phyloP scores from a whole-genome alignment of 2,113 vertebrate genomes.

The Clarias gariepinus region DNA sequence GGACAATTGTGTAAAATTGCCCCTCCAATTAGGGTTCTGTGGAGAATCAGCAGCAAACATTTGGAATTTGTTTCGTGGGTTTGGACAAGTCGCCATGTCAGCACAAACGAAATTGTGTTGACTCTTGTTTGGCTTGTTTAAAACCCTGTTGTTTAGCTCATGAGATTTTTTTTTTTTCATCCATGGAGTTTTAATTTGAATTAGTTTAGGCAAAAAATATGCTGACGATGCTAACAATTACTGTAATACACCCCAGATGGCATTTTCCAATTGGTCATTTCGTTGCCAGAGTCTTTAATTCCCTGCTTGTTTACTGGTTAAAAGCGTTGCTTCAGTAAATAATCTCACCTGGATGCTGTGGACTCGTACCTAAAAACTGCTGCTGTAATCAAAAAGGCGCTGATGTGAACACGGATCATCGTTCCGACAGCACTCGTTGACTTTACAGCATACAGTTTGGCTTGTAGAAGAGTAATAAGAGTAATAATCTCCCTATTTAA shows the following conservation, averaged over 20 bases:
- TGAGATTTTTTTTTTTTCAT: slow-evolving; percentile 1
- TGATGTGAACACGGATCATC: neutral
- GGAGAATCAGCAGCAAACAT: slow-evolving; percentile 23
- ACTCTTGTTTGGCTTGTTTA: neutral
- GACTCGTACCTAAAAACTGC: neutral
- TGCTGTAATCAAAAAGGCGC: neutral
- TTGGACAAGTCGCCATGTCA: neutral
- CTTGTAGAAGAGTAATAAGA: neutral
- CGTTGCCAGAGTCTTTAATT: slow-evolving; percentile 5
- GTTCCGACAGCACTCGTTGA: neutral
- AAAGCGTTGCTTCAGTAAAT: neutral
- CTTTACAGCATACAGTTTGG: neutral
- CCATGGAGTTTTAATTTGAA: slow-evolving; percentile 11
- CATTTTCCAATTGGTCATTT: neutral
- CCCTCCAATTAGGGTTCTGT: neutral
- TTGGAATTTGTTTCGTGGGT: slow-evolving; percentile 17
- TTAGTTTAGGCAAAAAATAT: neutral
- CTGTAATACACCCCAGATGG: slow-evolving; percentile 1
- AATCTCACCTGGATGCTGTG: neutral
- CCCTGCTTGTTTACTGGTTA: neutral
- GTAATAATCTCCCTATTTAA: neutral
- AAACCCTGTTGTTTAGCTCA: neutral
- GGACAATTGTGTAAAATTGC: slow-evolving; percentile 15
- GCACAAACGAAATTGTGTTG: slow-evolving; percentile 16
- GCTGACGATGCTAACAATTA: slow-evolving; percentile 6